A percentile compares a stretch with the other conserved stretches of the same genome.
Evolutionary conservation across 1,140 invertebrate genomes (phyloP).

Genomic region (Philopotamus ludificatus): DNA sequence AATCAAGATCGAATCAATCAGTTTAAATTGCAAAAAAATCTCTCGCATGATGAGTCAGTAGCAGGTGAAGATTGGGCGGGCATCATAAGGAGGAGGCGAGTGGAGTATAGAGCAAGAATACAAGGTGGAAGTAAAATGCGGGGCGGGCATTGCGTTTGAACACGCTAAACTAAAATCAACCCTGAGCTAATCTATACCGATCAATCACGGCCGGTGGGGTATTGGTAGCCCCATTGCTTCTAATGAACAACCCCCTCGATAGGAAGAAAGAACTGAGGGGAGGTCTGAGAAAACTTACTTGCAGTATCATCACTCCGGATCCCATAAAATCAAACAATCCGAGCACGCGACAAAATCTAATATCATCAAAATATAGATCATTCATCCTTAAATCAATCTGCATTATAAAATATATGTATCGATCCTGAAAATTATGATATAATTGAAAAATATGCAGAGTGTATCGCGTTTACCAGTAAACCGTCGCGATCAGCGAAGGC

Average conservation of each 20-base stretch:
- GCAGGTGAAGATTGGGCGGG: not conserved
- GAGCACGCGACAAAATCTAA: too few species aligned
- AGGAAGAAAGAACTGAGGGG: not conserved
- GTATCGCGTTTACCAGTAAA: too few species aligned
- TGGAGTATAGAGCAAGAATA: not conserved
- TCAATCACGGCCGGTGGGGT: slow-evolving; percentile 37
- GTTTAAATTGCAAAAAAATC: too few species aligned
- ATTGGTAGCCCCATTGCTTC: slow-evolving; percentile 31
- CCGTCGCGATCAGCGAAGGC: not conserved
- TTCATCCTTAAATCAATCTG: too few species aligned
- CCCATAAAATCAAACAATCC: too few species aligned
- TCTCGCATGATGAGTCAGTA: not conserved
- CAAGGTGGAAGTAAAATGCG: slow-evolving; percentile 17
- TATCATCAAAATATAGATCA: too few species aligned
- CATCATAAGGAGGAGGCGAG: slow-evolving; percentile 5
- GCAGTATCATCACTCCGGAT: slow-evolving; percentile 2
- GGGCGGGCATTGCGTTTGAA: slow-evolving; percentile 34
- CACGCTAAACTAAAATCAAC: slow-evolving; percentile 43
- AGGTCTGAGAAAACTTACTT: not conserved
- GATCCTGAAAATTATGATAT: too few species aligned
- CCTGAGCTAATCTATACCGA: slow-evolving; percentile 40
- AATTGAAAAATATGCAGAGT: too few species aligned
- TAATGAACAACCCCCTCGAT: slow-evolving; percentile 10
- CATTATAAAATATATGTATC: too few species aligned
- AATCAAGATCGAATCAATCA: too few species aligned